Percentiles rank a stretch among this genome's conserved stretches.
phyloP scores from a whole-genome alignment of 2,113 vertebrate genomes.

The Lepisosteus oculatus region DNA sequence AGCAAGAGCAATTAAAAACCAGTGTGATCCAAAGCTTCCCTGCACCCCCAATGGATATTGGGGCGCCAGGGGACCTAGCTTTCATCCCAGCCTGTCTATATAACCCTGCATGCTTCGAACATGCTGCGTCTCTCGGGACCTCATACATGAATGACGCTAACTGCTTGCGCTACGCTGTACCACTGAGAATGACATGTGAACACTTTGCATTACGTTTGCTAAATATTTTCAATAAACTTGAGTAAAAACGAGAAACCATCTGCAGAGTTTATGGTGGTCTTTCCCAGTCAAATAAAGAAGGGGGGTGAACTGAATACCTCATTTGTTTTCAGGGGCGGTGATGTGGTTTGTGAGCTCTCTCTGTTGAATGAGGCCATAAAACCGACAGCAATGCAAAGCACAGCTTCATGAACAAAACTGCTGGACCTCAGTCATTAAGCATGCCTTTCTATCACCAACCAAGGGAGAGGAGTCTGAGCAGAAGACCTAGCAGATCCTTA shows the following conservation, averaged over 20 bases:
- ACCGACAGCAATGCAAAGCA: neutral
- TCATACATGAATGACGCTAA: slow-evolving; percentile 7
- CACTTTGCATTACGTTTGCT: neutral
- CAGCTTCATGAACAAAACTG: neutral
- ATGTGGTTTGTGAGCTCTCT: too few species aligned
- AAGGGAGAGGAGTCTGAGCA: too few species aligned
- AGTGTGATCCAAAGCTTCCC: neutral
- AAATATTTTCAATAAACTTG: slow-evolving; percentile 27
- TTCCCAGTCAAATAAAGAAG: neutral
- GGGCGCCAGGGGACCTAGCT: slow-evolving; percentile 6
- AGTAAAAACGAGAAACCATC: slow-evolving; percentile 4
- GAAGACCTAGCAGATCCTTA: too few species aligned
- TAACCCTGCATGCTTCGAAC: slow-evolving; percentile 17
- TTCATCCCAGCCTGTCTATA: slow-evolving; percentile 16
- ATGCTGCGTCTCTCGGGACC: neutral
- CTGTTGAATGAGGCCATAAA: too few species aligned
- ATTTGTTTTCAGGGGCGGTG: too few species aligned
- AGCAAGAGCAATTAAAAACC: neutral
- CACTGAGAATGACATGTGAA: slow-evolving; percentile 18
- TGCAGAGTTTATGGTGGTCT: neutral
- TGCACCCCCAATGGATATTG: slow-evolving; percentile 3
- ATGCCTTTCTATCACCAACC: too few species aligned
- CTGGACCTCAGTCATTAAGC: too few species aligned
- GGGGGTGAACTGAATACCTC: too few species aligned
- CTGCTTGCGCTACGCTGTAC: slow-evolving; percentile 23